These are phyloP conservation scores for Actinostola sp. DNA, from an alignment of 92 coral and sea anemone species.

Conservation along the genomic window DNA sequence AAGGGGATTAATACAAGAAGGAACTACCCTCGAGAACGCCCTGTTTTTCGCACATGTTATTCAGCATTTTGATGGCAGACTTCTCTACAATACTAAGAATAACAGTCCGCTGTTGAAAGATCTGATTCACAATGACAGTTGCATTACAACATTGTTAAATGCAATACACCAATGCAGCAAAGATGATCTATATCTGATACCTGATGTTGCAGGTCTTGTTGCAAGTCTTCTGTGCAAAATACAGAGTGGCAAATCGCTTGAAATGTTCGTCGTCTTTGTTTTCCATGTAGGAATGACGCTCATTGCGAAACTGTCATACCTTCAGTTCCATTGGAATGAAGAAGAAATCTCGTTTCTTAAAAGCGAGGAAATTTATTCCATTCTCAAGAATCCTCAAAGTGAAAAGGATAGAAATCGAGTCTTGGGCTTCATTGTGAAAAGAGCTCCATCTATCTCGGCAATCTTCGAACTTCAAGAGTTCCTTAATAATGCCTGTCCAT, in stretches of 20 bases:
- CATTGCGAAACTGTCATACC: neutral
- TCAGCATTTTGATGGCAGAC: conserved; percentile 21
- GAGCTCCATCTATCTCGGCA: conserved; percentile 32
- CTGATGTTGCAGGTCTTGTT: no score
- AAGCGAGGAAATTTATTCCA: neutral
- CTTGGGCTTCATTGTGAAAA: conserved; percentile 8
- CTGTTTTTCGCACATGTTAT: conserved; percentile 27
- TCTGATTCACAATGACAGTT: neutral
- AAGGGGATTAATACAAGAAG: neutral
- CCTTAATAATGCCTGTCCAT: neutral
- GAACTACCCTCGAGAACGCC: neutral
- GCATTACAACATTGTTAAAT: neutral
- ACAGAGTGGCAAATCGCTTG: conserved; percentile 1
- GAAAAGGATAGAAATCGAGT: neutral
- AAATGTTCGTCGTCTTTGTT: neutral
- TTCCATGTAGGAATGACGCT: neutral
- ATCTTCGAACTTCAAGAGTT: conserved; percentile 42
- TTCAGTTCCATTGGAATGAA: neutral
- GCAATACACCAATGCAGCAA: neutral
- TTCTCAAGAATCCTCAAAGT: neutral
- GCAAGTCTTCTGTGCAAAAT: neutral
- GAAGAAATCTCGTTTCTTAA: conserved; percentile 4
- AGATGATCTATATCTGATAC: neutral
- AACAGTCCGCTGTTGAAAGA: conserved; percentile 5
- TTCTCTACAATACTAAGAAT: neutral